phyloP scores from a whole-genome alignment of 2,888 invertebrate species.

The Lochmaea capreae region DNA sequence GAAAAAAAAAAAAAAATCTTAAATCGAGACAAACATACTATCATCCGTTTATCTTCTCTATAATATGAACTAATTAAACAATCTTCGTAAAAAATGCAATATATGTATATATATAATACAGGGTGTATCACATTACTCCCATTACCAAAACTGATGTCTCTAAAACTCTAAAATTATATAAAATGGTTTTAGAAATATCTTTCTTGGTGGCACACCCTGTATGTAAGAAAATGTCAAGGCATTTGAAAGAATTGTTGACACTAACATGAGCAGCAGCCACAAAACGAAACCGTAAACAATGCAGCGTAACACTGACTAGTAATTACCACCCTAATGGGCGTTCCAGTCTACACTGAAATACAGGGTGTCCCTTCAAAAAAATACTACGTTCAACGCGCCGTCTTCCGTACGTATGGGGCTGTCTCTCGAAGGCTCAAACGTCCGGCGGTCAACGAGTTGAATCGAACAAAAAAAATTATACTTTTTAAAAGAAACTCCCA shows the following conservation, averaged over 20 bases:
- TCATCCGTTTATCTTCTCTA: neutral
- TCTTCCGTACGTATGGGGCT: slow-evolving; percentile 8
- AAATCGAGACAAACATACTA: slow-evolving; percentile 6
- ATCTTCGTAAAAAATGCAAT: slow-evolving; percentile 16
- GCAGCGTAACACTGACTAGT: slow-evolving; percentile 63
- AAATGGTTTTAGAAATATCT: slow-evolving; percentile 1
- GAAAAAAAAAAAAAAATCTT: neutral
- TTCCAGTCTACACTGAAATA: slow-evolving; percentile 61
- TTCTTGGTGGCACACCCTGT: neutral
- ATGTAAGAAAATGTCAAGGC: neutral
- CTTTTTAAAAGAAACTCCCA: slow-evolving; percentile 21
- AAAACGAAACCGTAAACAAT: slow-evolving; percentile 54
- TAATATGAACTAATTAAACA: slow-evolving; percentile 10
- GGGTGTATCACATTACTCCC: neutral
- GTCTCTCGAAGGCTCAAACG: slow-evolving; percentile 14
- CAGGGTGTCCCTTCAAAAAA: slow-evolving; percentile 31
- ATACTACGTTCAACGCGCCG: slow-evolving; percentile 3
- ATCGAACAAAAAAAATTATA: neutral
- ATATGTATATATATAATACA: neutral
- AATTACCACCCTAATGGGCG: slow-evolving; percentile 58
- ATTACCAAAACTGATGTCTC: neutral
- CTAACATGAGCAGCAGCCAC: slow-evolving; percentile 51
- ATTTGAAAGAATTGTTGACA: slow-evolving; percentile 36
- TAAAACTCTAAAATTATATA: neutral
- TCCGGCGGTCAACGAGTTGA: slow-evolving; percentile 1